Percentiles rank a stretch among this genome's conserved stretches.
Evolutionary conservation across 1,140 invertebrate genomes (phyloP).

Genomic region (Ceratina japonica): DNA sequence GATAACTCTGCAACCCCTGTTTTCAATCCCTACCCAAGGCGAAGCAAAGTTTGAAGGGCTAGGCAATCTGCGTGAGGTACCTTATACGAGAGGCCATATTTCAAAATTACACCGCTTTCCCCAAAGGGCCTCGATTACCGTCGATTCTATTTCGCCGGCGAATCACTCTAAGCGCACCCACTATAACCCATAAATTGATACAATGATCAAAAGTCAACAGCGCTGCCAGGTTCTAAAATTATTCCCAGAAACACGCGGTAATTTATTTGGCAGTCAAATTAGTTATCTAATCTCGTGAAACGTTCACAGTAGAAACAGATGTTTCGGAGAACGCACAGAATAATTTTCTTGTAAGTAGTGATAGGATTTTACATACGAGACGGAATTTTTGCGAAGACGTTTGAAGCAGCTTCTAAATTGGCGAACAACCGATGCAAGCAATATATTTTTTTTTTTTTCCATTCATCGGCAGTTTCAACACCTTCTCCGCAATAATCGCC

Average conservation of each 20-base stretch:
- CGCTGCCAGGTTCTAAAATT: too few relatives aligned
- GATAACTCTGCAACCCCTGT: background rate
- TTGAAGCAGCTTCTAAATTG: too few relatives aligned
- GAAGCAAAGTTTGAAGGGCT: conserved; percentile 65
- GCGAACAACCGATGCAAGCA: background rate
- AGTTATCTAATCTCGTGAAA: background rate
- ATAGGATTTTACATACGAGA: too few relatives aligned
- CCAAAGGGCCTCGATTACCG: conserved; percentile 18
- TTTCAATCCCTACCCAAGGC: background rate
- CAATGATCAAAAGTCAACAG: too few relatives aligned
- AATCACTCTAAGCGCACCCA: conserved; percentile 24
- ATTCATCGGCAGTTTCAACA: conserved; percentile 35
- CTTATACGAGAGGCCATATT: conserved; percentile 66
- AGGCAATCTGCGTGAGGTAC: conserved; percentile 53
- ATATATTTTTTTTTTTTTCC: conserved; percentile 40
- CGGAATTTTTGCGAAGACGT: too few relatives aligned
- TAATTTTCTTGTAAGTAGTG: too few relatives aligned
- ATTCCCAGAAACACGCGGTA: background rate
- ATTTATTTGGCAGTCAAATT: background rate
- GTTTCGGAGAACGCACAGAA: too few relatives aligned
- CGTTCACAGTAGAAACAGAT: background rate
- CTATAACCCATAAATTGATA: conserved; percentile 41
- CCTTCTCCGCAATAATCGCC: conserved; percentile 45
- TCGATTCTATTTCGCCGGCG: conserved; percentile 37
- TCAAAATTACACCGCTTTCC: conserved; percentile 65